These are phyloP conservation scores for Dromiciops gliroides DNA, from an alignment of 2,113 vertebrate species.

Conservation along the genomic window DNA sequence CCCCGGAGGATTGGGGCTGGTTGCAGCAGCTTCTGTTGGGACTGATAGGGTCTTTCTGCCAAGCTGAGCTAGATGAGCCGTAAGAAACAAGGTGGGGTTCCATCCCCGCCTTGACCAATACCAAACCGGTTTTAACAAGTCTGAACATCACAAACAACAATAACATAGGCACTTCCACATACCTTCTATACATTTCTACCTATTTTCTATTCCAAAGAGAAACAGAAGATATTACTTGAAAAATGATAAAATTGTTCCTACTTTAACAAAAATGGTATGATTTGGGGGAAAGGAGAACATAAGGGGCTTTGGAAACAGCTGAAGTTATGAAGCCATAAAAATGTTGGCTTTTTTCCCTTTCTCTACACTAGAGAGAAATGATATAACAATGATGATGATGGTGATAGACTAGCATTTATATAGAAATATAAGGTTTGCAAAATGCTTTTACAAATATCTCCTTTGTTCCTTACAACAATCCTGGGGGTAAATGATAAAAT, in stretches of 20 bases:
- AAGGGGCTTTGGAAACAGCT: not conserved
- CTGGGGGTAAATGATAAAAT: not conserved
- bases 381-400: too few species aligned
- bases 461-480: not conserved
- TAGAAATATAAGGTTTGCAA: not conserved
- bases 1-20: not conserved
- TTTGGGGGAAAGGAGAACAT: not conserved
- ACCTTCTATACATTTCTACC: not conserved
- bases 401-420: not conserved
- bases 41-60: not conserved
- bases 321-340: not conserved
- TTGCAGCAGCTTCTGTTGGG: not conserved
- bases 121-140: not conserved
- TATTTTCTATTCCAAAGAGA: not conserved
- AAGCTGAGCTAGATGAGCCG: not conserved
- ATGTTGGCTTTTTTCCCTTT: not conserved
- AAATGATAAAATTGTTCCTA: not conserved
- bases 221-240: not conserved
- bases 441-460: not conserved
- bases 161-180: not conserved
- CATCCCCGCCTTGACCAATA: not conserved
- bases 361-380: not conserved
- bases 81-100: not conserved
- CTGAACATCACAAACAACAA: not conserved
- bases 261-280: not conserved